A percentile compares a stretch with the other conserved stretches of the same genome.
Evolutionary conservation across 2,888 invertebrate genomes (phyloP).

Genomic region (Heliconius hortense): DNA sequence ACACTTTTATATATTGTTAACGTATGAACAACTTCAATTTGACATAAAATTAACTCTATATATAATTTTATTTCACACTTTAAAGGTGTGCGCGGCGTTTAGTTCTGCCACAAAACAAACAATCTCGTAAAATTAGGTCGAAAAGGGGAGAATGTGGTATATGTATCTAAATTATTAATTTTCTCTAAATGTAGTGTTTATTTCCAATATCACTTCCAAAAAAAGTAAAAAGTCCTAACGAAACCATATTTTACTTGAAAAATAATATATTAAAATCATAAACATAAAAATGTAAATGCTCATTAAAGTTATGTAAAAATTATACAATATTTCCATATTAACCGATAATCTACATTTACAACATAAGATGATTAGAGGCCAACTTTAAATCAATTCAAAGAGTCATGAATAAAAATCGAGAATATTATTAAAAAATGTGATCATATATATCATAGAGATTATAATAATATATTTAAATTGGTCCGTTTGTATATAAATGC

Average conservation of each 20-base stretch:
- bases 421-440: constrained; percentile 40
- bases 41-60: no score
- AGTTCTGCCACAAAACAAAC: no score
- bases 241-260: constrained; percentile 14
- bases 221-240: neutral
- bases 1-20: no score
- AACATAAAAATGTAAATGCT: constrained; percentile 17
- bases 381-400: constrained; percentile 40
- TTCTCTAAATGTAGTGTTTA: no score
- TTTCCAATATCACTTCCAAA: no score
- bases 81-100: no score
- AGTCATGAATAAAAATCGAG: constrained; percentile 34
- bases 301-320: constrained; percentile 26
- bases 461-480: constrained; percentile 76
- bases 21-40: no score
- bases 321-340: constrained; percentile 18
- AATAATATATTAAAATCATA: neutral
- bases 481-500: constrained; percentile 48
- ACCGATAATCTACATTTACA: constrained; percentile 28
- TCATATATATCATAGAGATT: constrained; percentile 60
- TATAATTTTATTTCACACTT: no score
- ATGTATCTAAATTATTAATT: neutral
- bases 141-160: neutral
- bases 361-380: constrained; percentile 9
- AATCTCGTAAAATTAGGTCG: no score